Evolutionary conservation across 1,140 invertebrate species (phyloP).

Genomic region (Cheumatopsyche charites): DNA sequence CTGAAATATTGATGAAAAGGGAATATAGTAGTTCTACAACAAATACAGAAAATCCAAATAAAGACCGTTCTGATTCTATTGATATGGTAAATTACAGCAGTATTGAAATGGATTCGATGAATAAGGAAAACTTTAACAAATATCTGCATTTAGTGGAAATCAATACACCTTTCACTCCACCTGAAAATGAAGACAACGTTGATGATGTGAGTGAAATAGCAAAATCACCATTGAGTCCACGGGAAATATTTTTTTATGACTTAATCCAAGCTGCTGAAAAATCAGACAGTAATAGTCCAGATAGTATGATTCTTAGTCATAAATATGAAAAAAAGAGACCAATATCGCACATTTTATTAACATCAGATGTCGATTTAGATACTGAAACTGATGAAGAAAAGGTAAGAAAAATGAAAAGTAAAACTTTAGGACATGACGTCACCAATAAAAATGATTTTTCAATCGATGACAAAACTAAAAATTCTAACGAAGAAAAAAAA

Average conservation of each 20-base stretch:
- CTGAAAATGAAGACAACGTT: background rate
- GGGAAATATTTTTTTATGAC: slow-evolving; percentile 48
- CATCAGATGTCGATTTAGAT: slow-evolving; percentile 40
- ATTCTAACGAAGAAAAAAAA: slow-evolving; percentile 9
- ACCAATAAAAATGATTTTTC: background rate
- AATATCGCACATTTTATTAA: slow-evolving; percentile 42
- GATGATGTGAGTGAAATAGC: background rate
- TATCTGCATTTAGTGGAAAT: slow-evolving; percentile 46
- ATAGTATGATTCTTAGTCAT: slow-evolving; percentile 39
- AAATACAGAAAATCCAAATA: slow-evolving; percentile 3
- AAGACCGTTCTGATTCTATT: slow-evolving; percentile 9
- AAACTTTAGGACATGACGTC: slow-evolving; percentile 34
- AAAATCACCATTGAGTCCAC: slow-evolving; percentile 45
- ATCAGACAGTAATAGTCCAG: slow-evolving; percentile 41
- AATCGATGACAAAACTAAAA: background rate
- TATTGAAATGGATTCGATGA: slow-evolving; percentile 41
- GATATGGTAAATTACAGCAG: slow-evolving; percentile 25
- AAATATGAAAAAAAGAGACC: slow-evolving; percentile 43
- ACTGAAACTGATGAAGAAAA: slow-evolving; percentile 39
- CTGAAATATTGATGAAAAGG: slow-evolving; percentile 44
- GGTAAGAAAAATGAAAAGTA: slow-evolving; percentile 24
- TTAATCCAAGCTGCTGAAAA: slow-evolving; percentile 46
- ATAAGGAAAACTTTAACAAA: slow-evolving; percentile 44
- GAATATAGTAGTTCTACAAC: slow-evolving; percentile 6
- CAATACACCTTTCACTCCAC: slow-evolving; percentile 42